Evolutionary conservation across 2,888 invertebrate genomes (phyloP).

Genomic region (Thera britannica): DNA sequence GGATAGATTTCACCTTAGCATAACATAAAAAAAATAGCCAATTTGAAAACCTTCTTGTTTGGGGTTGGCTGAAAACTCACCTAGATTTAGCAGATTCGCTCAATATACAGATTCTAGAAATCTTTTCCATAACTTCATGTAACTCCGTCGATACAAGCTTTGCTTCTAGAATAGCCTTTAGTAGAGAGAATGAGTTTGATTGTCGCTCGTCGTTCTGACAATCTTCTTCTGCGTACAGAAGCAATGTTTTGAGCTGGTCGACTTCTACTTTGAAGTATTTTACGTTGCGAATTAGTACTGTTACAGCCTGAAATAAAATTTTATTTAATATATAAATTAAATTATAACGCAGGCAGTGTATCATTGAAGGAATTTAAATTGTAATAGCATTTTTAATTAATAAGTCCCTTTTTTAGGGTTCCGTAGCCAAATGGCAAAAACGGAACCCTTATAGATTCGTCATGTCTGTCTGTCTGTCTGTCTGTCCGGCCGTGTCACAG

Average conservation of each 20-base stretch:
- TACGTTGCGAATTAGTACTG: constrained; percentile 92
- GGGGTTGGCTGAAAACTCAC: constrained; percentile 50
- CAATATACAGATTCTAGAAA: constrained; percentile 90
- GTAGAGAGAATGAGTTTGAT: constrained; percentile 93
- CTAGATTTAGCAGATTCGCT: constrained; percentile 87
- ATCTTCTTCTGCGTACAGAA: constrained; percentile 96
- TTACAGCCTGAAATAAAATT: constrained; percentile 86
- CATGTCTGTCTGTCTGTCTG: too few relatives aligned
- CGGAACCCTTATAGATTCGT: too few relatives aligned
- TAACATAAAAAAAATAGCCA: too few relatives aligned
- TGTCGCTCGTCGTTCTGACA: constrained; percentile 93
- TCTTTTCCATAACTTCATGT: constrained; percentile 91
- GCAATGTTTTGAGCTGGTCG: constrained; percentile 91
- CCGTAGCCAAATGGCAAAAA: too few relatives aligned
- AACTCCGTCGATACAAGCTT: constrained; percentile 90
- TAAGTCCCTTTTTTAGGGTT: too few relatives aligned
- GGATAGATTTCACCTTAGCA: too few relatives aligned
- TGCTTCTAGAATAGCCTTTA: constrained; percentile 93
- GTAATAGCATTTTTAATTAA: too few relatives aligned
- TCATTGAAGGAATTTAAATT: too few relatives aligned
- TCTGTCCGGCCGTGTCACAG: too few relatives aligned
- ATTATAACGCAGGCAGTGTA: too few relatives aligned
- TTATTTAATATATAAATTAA: too few relatives aligned
- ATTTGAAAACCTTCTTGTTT: too few relatives aligned
- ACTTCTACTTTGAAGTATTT: constrained; percentile 87